A percentile compares a stretch with the other conserved stretches of the same genome.
These are phyloP conservation scores for Trachymyrmex septentrionalis DNA, from an alignment of 1,140 invertebrate genomes.

Conservation along the genomic window DNA sequence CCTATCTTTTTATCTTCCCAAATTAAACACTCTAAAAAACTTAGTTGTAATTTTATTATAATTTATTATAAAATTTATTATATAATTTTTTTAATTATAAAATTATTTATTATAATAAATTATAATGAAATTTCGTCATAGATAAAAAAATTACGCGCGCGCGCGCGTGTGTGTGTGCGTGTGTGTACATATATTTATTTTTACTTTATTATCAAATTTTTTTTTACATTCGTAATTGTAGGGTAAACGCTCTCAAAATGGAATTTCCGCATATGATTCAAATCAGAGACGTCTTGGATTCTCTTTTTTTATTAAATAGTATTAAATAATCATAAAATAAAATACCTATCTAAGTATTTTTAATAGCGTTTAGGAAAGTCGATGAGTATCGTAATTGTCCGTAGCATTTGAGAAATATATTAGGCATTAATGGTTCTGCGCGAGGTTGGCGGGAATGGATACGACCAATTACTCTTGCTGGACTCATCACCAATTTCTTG, in stretches of 20 bases:
- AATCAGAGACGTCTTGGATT: neutral
- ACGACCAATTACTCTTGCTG: constrained; percentile 83
- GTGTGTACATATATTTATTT: too few relatives aligned
- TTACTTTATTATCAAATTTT: too few relatives aligned
- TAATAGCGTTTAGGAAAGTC: neutral
- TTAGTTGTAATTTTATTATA: neutral
- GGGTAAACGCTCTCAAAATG: neutral
- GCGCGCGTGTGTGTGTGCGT: too few relatives aligned
- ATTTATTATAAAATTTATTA: neutral
- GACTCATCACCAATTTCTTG: constrained; percentile 75
- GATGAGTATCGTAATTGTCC: neutral
- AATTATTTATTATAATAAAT: neutral
- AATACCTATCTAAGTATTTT: constrained; percentile 24
- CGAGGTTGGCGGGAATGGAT: constrained; percentile 82
- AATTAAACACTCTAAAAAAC: neutral
- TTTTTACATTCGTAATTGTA: neutral
- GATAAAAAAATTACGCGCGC: too few relatives aligned
- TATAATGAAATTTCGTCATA: too few relatives aligned
- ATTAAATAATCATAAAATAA: constrained; percentile 25
- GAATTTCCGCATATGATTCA: neutral
- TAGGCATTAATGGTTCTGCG: constrained; percentile 75
- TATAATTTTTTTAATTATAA: constrained; percentile 25
- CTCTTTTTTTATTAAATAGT: constrained; percentile 24
- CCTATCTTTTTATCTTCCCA: neutral
- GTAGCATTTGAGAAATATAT: neutral